Evolutionary conservation across 2,888 invertebrate genomes (phyloP).

Genomic region (Stegana nigrithorax): DNA sequence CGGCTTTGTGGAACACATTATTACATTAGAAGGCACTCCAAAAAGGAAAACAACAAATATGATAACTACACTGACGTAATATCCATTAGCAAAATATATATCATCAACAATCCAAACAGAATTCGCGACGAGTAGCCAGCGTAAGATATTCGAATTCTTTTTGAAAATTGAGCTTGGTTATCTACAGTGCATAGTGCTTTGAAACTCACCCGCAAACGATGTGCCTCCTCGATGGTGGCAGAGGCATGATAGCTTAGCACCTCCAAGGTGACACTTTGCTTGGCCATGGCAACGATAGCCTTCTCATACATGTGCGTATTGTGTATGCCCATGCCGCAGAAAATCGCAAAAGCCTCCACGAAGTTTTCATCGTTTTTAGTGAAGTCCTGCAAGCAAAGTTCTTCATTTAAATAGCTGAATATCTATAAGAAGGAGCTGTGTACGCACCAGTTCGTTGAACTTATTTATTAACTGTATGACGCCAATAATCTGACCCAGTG

Average conservation of each 20-base stretch:
- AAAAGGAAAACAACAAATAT: no score
- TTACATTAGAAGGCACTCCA: no score
- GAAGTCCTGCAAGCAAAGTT: constrained; percentile 73
- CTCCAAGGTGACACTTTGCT: constrained; percentile 95
- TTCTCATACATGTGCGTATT: constrained; percentile 98
- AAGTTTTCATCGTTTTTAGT: constrained; percentile 97
- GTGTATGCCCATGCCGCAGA: constrained; percentile 97
- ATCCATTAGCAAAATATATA: no score
- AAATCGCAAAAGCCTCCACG: constrained; percentile 96
- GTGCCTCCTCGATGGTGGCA: constrained; percentile 89
- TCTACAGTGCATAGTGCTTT: not conserved
- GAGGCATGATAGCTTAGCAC: constrained; percentile 94
- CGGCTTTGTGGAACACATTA: no score
- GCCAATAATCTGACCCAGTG: constrained; percentile 90
- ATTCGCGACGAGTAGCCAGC: no score
- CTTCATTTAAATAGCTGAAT: no score
- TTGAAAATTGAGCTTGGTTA: constrained; percentile 4
- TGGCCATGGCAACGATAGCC: constrained; percentile 94
- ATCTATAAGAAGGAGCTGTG: not conserved
- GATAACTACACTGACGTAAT: no score
- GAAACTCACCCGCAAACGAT: constrained; percentile 81
- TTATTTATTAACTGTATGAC: constrained; percentile 94
- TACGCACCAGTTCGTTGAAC: constrained; percentile 80
- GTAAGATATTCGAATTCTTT: constrained; percentile 21
- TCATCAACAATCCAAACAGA: no score